Evolutionary conservation across 2,113 vertebrate genomes (phyloP), one percentile per base, ranked within the genome.

Genomic region (pig (Sus scrofa)): DNA sequence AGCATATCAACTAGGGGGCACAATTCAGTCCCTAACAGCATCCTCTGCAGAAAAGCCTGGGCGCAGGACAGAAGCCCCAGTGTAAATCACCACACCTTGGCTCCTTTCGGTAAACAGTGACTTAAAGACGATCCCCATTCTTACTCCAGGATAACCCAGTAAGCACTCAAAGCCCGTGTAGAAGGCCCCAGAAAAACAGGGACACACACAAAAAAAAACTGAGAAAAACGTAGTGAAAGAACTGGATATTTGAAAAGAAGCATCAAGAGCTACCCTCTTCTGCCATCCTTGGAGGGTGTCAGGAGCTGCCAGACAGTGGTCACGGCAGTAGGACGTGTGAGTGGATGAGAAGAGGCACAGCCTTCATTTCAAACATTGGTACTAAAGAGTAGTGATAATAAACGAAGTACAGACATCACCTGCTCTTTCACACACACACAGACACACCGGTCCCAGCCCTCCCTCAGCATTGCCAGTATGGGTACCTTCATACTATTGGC

Each of bases 161-260:
- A 68, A 78, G n/a, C 32, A 30, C n/a, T 19, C 39, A 50, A 79
- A 87, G n/a, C 15, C 37, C 44, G 30, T 56, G 19, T 7, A 20
- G 56, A 56, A 82, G 30, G 12, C 3, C 34, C 84, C 56, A 44
- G 27, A 62, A 85, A 92, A 86, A 30, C 6, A 91, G 30, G 50
- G 19, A 77, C 5, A 39, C 39, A 65, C 56, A 18, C 9, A 75
- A 14, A 74, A 54, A 83, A 37, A 34, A 9, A 6, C 37, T 60
- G 5, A 56, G 19, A 50, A 82, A 91, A 89, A 83, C 6, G 56
- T 52, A 75, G 85, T 63, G 7, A 32, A 77, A 77, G 26, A 62
- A 79, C 54, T 27, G 50, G 32, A 74, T 78, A 79, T 84, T 95
- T 88, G 54, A 88, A 37, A 95, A 75, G 26, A 87, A 68, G 15